Conservation (phyloP, 2,113 vertebrate genomes). For the Burhinus bistriatus region DNA sequence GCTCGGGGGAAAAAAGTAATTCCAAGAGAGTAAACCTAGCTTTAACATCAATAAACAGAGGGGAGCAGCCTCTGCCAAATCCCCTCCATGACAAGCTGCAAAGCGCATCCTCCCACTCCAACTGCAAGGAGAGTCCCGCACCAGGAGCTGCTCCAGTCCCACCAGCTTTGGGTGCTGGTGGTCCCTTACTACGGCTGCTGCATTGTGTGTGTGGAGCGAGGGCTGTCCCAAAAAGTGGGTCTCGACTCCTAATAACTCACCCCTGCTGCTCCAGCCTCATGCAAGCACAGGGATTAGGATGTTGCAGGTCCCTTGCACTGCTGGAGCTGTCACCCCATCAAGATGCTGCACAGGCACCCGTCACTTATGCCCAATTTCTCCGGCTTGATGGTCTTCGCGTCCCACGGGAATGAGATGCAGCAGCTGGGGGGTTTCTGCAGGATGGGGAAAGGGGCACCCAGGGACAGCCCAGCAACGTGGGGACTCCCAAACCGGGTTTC, state of each 20-base stretch:
- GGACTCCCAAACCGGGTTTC: background rate
- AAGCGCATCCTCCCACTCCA: rapidly evolving
- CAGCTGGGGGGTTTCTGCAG: background rate
- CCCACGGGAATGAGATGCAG: background rate
- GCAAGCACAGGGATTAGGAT: background rate
- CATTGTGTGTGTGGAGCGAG: rapidly evolving
- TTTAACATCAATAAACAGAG: background rate
- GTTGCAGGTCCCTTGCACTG: rapidly evolving
- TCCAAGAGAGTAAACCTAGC: background rate
- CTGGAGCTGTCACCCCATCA: background rate
- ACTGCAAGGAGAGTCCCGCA: background rate
- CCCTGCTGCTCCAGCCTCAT: background rate
- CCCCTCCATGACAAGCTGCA: background rate
- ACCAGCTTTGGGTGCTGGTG: background rate
- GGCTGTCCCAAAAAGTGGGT: background rate
- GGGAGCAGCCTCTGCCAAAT: background rate
- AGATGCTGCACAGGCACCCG: rapidly evolving
- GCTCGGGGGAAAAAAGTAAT: background rate
- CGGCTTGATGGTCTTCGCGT: background rate
- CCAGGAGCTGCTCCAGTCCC: background rate
- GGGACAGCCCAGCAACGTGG: rapidly evolving
- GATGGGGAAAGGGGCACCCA: background rate
- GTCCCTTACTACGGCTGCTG: background rate
- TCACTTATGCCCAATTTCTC: rapidly evolving
- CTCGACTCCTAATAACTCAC: rapidly evolving